Base-by-base conservation (phyloP, 2,113 vertebrate species). In the Ammodramus savannarum region DNA sequence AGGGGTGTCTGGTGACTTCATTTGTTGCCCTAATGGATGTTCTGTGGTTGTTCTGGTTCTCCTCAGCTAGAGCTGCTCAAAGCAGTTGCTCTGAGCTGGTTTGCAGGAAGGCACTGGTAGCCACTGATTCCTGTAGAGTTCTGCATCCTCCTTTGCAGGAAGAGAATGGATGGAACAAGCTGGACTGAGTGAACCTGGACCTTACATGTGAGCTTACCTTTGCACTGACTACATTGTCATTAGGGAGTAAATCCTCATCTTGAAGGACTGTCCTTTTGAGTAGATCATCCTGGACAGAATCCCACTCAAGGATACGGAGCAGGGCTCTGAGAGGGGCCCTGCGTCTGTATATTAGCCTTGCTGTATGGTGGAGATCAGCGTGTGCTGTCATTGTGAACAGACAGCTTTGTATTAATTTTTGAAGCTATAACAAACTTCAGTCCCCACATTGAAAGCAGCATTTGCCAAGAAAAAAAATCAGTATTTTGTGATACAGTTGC, bases 101-200 rank as follows among this genome's bases (percentile, higher is more conserved):
- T 80, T 0, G 0, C 7, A 17, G 61, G 79, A 63, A 32, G 12
- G 27, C 0, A 1, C 39, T 74, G 0, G 0, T 67, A 46, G 62
- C 32, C 26, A 16, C 27, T 46, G 43, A 34, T 88, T 69, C 23
- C 44, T 77, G 43, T 46, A 43, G 22, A 38, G 36, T 75, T 80
- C 39, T 71, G 20, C 10, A 21, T 79, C 21, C 6, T 71, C 27
- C 46, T 49, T 25, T 93, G 41, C 16, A 77, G 63, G n/a, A 73
- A 39, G 39, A 38, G 31, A 36, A 77, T 52, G 14, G n/a, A 18
- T 87, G 23, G 26, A 65, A 36, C 5, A 49, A 44, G 17, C 52
- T 72, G 48, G 13, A 19, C 26, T 46, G 22, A 55, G 26, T 58
- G 16, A 26, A 61, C 12, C 15, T 85, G 68, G 17, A 23, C 43